Conservation (phyloP, 2,797 vertebrate genomes). For the Macropus fuliginosus region DNA sequence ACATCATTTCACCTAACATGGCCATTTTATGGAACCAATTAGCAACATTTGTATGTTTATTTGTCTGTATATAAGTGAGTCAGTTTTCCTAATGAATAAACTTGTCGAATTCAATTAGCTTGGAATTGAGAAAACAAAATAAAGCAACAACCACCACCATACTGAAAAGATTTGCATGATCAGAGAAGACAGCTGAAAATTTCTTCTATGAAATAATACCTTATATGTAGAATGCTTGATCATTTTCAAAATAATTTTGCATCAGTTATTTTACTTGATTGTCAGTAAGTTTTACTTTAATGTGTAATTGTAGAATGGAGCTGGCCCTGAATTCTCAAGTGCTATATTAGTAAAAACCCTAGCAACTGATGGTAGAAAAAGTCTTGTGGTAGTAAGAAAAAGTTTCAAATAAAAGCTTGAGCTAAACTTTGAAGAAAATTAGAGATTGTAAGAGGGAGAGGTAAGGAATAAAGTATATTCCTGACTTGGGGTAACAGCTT, state of each 20-base stretch:
- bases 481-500: not conserved
- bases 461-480: not conserved
- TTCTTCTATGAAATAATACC: not conserved
- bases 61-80: not conserved
- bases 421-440: not conserved
- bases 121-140: not conserved
- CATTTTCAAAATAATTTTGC: not conserved
- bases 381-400: not conserved
- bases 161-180: not conserved
- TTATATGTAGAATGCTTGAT: not conserved
- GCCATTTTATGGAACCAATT: not conserved
- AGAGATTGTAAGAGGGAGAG: not conserved
- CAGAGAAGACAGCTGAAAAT: not conserved
- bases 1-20: not conserved
- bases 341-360: not conserved
- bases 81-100: not conserved
- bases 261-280: not conserved
- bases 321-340: not conserved
- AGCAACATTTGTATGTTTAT: not conserved
- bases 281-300: not conserved
- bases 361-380: not conserved
- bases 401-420: not conserved
- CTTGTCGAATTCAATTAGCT: not conserved
- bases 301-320: not conserved
- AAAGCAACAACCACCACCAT: not conserved